These are phyloP conservation scores for Cerastis rubricosa DNA, from an alignment of 2,888 invertebrate genomes.

Conservation along the genomic window DNA sequence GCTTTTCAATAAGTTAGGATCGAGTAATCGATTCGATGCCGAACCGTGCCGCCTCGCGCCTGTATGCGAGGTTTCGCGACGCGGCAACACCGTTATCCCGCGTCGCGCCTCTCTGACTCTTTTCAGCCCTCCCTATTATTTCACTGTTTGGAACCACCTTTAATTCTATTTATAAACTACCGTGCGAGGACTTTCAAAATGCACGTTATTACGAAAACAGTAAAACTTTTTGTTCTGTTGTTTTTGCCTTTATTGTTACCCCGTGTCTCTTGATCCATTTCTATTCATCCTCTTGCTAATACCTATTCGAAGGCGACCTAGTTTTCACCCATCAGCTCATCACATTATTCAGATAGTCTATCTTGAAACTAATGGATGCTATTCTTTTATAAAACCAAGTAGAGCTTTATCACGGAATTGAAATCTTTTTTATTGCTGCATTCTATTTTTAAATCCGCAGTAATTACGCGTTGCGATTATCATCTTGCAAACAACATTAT, in stretches of 20 bases:
- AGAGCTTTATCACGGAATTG: constrained; percentile 27
- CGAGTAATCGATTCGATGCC: no score
- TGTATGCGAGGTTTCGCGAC: no score
- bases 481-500: constrained; percentile 44
- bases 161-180: constrained; percentile 45
- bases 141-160: constrained; percentile 49
- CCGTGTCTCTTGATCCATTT: constrained; percentile 72
- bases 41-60: no score
- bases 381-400: constrained; percentile 20
- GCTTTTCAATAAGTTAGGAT: no score
- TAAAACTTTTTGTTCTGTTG: constrained; percentile 66
- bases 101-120: constrained; percentile 19
- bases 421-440: constrained; percentile 10
- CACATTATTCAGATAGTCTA: constrained; percentile 69
- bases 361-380: constrained; percentile 58
- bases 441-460: constrained; percentile 17
- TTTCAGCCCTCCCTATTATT: constrained; percentile 54
- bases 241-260: constrained; percentile 68
- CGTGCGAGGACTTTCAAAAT: constrained; percentile 5
- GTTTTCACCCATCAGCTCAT: constrained; percentile 76
- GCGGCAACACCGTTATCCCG: no score
- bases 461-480: constrained; percentile 38
- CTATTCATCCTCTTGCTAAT: constrained; percentile 76
- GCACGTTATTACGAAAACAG: constrained; percentile 54
- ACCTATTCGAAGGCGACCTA: constrained; percentile 76